phyloP scores from a whole-genome alignment of 2,797 vertebrate genomes.

The Graptemys geographica region DNA sequence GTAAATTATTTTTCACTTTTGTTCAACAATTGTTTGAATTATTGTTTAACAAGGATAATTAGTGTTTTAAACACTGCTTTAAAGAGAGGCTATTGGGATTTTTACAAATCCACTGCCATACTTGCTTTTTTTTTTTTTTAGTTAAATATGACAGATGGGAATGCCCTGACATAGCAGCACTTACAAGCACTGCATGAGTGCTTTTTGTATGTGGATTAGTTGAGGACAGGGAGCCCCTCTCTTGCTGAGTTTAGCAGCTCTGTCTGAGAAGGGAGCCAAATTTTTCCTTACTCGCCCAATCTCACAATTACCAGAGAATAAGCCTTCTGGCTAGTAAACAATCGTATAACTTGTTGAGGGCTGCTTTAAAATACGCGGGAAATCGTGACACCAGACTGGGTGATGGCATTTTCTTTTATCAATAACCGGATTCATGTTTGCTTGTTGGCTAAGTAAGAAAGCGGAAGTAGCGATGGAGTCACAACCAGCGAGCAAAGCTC shows the following conservation, averaged over 20 bases:
- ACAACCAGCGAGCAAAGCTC: background rate
- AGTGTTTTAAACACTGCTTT: too few species aligned
- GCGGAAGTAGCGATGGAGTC: background rate
- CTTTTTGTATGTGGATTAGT: background rate
- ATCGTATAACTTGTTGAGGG: background rate
- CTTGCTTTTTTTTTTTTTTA: too few species aligned
- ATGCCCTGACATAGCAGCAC: background rate
- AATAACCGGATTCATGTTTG: background rate
- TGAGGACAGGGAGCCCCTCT: background rate
- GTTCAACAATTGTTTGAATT: background rate
- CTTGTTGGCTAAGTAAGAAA: background rate
- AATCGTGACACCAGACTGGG: rapidly evolving
- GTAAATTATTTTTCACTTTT: too few species aligned
- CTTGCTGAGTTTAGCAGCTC: background rate
- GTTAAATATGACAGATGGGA: background rate
- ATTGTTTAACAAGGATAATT: too few species aligned
- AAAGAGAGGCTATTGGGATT: too few species aligned
- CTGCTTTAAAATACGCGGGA: background rate
- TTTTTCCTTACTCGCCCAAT: background rate
- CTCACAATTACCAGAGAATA: background rate
- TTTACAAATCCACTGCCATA: too few species aligned
- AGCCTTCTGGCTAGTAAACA: too few species aligned
- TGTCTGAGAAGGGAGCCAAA: background rate
- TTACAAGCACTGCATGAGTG: too few species aligned
- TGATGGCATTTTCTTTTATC: background rate